Base-by-base conservation (phyloP, 2,888 invertebrate species). In the Eupithecia centaureata region DNA sequence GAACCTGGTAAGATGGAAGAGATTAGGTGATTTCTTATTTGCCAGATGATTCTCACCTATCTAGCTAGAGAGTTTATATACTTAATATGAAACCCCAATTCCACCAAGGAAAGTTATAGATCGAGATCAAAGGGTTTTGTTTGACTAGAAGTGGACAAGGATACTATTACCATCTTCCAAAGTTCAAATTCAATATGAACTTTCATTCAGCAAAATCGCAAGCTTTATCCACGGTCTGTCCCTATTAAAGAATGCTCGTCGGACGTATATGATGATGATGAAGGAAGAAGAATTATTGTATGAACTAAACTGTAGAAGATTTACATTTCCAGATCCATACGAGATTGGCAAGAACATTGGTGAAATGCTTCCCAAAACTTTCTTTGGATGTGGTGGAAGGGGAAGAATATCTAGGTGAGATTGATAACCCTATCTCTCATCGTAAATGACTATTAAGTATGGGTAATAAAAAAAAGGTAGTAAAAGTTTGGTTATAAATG, bases 301-400 rank as follows among this genome's bases (percentile, higher is more conserved):
- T 10, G 35, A 2, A 35, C 5, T 35, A n/a, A 28, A n/a, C n/a
- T 15, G 18, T 18, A n/a, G 5, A 38, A n/a, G 5, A 38, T 18
- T 47, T 10, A 30, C 0, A 22, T 33, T 47, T 51, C 0, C 52
- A 93, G 91, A 90, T 94, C 22, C 96, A 97, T 86, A 97, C 96
- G 0, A 94, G 96, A 76, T 94, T 99, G 65, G 99, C 99, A 0
- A 95, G 98, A 74, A 97, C 98, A 5, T 90, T 99, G 67, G 94
- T 99, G 25, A 96, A 97, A 84, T 96, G 98, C 82, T 99, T 97
- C 84, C 98, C 99, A 0, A 97, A 97, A 79, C 90, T 99, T 71
- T 96, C 97, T 0, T 92, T 98, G 68, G 99, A 99, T 89, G 97
- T 98, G 3, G 99, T 99, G 65, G 98, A 99, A 91, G 99, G 99